phyloP scores from a whole-genome alignment of 2,797 vertebrate genomes.

The Crenichthys baileyi region DNA sequence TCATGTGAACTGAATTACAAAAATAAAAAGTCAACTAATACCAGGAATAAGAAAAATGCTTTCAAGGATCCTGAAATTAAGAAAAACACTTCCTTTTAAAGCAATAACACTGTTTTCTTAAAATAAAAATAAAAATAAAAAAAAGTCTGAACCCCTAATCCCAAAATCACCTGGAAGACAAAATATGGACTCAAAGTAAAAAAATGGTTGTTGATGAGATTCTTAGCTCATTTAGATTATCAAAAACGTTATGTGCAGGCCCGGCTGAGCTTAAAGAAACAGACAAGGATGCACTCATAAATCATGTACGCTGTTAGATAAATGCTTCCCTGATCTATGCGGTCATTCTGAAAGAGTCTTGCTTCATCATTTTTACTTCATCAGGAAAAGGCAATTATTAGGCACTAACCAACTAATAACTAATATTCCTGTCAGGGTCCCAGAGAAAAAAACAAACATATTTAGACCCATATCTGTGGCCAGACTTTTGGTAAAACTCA shows the following conservation, averaged over 20 bases:
- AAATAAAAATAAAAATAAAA: no score
- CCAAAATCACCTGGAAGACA: background rate
- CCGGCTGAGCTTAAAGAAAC: background rate
- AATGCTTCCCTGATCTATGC: conserved; percentile 15
- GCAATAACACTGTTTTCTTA: no score
- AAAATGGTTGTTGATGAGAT: background rate
- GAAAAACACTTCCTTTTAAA: no score
- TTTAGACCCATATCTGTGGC: conserved; percentile 46
- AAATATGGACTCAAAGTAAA: background rate
- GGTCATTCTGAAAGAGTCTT: conserved; percentile 24
- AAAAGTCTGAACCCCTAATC: background rate
- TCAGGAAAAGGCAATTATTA: conserved; percentile 32
- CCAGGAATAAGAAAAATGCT: no score
- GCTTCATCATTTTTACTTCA: conserved; percentile 34
- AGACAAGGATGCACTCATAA: conserved; percentile 7
- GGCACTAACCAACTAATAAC: background rate
- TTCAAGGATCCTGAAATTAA: no score
- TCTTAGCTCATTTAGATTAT: background rate
- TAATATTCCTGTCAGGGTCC: conserved; percentile 35
- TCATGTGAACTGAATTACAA: no score
- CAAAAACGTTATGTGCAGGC: background rate
- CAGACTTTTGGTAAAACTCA: conserved; percentile 41
- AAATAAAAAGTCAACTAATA: no score
- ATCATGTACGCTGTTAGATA: background rate
- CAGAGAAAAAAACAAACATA: conserved; percentile 46